phyloP scores from a whole-genome alignment of 2,113 vertebrate species.

The Fukomys damarensis region DNA sequence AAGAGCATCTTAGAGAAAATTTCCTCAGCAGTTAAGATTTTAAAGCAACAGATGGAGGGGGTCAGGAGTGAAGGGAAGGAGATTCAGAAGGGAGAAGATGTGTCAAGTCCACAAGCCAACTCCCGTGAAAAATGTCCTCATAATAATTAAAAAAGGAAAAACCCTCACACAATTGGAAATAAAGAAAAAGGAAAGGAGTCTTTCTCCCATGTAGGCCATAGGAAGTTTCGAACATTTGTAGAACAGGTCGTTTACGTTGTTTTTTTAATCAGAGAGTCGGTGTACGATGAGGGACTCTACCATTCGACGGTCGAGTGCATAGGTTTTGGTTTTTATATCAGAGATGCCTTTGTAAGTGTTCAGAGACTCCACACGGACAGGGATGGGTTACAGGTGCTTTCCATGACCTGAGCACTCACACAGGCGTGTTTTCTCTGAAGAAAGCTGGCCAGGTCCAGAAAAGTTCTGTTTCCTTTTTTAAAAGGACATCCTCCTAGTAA shows the following conservation, averaged over 20 bases:
- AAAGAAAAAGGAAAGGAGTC: neutral
- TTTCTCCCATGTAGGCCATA: neutral
- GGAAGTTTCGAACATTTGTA: neutral
- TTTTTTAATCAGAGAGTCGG: neutral
- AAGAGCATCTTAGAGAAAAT: neutral
- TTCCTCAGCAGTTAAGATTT: constrained; percentile 38
- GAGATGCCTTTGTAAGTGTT: neutral
- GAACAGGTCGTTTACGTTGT: neutral
- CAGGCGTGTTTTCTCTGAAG: neutral
- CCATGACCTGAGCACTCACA: neutral
- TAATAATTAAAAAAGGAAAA: neutral
- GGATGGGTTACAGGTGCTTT: neutral
- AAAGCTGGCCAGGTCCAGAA: neutral
- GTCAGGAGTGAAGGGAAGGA: neutral
- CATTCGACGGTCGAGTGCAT: neutral
- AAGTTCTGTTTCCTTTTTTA: neutral
- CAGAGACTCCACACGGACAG: neutral
- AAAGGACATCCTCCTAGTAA: constrained; percentile 33
- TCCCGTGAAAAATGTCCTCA: neutral
- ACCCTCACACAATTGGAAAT: neutral
- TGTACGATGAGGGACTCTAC: neutral
- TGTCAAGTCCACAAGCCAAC: neutral
- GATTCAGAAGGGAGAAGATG: neutral
- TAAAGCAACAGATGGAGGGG: neutral
- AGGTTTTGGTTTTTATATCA: neutral